Base-by-base conservation (phyloP, 2,797 vertebrate species). In the Poecile montanus region DNA sequence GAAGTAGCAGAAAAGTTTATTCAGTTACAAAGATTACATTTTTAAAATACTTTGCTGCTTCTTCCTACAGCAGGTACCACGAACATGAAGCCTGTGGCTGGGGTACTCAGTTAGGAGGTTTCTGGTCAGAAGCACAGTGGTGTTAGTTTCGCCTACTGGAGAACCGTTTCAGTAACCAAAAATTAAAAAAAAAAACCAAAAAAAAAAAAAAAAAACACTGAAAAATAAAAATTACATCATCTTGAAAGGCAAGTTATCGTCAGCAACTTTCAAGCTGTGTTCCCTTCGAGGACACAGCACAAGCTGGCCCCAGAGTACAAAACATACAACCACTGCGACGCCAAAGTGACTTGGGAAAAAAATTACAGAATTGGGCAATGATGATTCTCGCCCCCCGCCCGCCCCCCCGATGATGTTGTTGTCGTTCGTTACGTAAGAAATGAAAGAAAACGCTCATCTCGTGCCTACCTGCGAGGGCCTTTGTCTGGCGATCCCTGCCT, bases 401-500 rank as follows among this genome's bases (percentile, higher is more conserved):
- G 6, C 45, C 8, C 17, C 5, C 29, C 16, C 17, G 7, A 77
- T 2, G 45, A 22, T 76, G 62, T 8, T 72, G 53, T n/a, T 56
- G 25, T 20, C 18, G 40, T 9, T 57, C 11, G 14, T 86, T 92
- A 92, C 25, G 44, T 91, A 92, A 88, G 85, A 73, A 50, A 32
- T 45, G 84, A 66, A 73, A 9, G 48, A 88, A 79, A 70, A 79
- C 11, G 38, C 36, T 40, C 21, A 9, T 11, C 34, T 18, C 23
- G 6, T 30, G 61, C 42, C 57, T 68, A 89, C 91, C 85, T 80
- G 10, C 30, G 25, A 25, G 47, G 32, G 42, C 32, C 77, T 93
- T 91, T 95, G 94, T 93, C 58, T 85, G 81, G 47, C 66, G 40
- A 65, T 73, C 56, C 65, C 74, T 71, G 87, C 60, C 70, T 11